phyloP scores from a whole-genome alignment of 2,888 invertebrate genomes.

The Ecdyonurus torrentis region DNA sequence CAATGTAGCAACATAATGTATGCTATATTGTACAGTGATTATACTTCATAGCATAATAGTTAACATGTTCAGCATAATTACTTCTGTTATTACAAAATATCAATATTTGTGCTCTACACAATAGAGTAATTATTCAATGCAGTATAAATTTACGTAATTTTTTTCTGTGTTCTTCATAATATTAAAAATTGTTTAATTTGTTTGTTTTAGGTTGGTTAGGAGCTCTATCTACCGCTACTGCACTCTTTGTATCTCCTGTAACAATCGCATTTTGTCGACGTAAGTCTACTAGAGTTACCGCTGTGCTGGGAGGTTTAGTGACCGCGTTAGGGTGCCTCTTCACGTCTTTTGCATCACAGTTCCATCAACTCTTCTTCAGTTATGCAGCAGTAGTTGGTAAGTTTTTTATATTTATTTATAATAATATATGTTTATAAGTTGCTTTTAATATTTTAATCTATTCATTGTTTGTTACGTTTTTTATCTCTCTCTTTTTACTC shows the following conservation, averaged over 20 bases:
- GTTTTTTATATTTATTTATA: too few species aligned
- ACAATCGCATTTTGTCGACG: constrained; percentile 70
- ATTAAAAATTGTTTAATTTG: neutral
- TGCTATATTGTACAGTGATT: too few species aligned
- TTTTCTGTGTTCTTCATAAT: neutral
- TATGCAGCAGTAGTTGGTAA: constrained; percentile 42
- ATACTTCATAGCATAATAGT: too few species aligned
- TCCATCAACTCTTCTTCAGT: constrained; percentile 79
- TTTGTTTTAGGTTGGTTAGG: constrained; percentile 61
- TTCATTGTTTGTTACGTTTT: neutral
- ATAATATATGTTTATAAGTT: too few species aligned
- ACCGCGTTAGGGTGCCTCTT: constrained; percentile 76
- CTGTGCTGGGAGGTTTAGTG: constrained; percentile 72
- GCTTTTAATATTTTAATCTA: neutral
- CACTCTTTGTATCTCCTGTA: constrained; percentile 64
- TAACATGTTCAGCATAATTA: too few species aligned
- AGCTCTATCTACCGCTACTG: constrained; percentile 58
- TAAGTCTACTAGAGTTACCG: constrained; percentile 74
- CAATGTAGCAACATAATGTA: too few species aligned
- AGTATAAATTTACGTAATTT: too few species aligned
- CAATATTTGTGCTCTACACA: too few species aligned
- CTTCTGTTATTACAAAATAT: too few species aligned
- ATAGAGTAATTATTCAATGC: too few species aligned
- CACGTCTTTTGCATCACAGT: constrained; percentile 76
- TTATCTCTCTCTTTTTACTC: neutral